phyloP scores from a whole-genome alignment of 2,888 invertebrate species.

The Anoplius nigerrimus region DNA sequence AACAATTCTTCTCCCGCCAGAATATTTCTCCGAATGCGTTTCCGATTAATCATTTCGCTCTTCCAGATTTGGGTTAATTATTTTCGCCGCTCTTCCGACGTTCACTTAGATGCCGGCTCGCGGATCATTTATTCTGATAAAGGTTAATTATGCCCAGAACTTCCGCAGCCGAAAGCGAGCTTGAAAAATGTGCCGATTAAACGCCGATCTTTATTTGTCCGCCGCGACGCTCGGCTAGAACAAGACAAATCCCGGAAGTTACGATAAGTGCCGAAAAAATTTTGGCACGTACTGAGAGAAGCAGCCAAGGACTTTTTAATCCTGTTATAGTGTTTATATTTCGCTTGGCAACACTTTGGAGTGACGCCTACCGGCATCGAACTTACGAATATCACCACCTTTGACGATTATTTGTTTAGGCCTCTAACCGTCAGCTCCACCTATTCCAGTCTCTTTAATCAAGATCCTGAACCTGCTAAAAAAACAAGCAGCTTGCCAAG shows the following conservation, averaged over 20 bases:
- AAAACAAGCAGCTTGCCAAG: conserved; percentile 8
- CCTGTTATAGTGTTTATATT: conserved; percentile 19
- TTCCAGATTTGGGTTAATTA: no score
- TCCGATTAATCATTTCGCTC: background rate
- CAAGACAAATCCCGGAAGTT: no score
- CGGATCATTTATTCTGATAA: no score
- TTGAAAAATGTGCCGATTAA: no score
- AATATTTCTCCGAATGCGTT: background rate
- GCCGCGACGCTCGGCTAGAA: no score
- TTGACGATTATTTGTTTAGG: conserved; percentile 36
- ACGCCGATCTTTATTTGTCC: no score
- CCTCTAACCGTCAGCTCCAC: conserved; percentile 27
- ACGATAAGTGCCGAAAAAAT: no score
- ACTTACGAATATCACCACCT: conserved; percentile 38
- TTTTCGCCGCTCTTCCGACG: no score
- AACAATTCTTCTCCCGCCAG: background rate
- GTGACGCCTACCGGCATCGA: conserved; percentile 17
- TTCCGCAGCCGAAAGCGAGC: no score
- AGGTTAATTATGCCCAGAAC: no score
- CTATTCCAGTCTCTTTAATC: conserved; percentile 43
- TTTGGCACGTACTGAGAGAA: background rate
- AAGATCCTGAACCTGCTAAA: conserved; percentile 41
- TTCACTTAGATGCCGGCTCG: no score
- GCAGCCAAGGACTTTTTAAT: conserved; percentile 4
- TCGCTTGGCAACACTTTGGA: conserved; percentile 21